Conservation (phyloP, 2,113 vertebrate species). For the Phaethornis superciliosus region DNA sequence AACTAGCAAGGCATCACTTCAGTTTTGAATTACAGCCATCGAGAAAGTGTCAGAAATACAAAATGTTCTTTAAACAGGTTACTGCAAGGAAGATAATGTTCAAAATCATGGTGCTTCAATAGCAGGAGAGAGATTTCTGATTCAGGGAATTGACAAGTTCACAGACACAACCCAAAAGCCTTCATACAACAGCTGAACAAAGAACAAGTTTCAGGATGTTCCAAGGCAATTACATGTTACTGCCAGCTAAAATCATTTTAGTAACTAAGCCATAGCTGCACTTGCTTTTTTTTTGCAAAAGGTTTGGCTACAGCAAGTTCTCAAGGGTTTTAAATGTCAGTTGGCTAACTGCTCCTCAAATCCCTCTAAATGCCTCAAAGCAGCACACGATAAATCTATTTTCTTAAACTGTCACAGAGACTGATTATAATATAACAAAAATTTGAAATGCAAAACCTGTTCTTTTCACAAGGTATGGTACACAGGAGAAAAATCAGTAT, state of each 20-base stretch:
- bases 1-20: not conserved
- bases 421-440: not conserved
- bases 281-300: slow-evolving; percentile 9
- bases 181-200: not conserved
- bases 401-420: not conserved
- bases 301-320: slow-evolving; percentile 15
- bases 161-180: not conserved
- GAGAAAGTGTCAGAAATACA: not conserved
- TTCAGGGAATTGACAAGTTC: not conserved
- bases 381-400: not conserved
- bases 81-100: fast-evolving
- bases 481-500: not conserved
- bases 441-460: not conserved
- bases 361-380: slow-evolving; percentile 10
- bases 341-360: slow-evolving; percentile 28
- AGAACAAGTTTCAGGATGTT: not conserved
- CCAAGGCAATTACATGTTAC: not conserved
- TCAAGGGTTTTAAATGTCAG: slow-evolving; percentile 43
- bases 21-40: not conserved
- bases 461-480: not conserved
- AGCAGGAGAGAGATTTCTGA: not conserved
- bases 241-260: not conserved
- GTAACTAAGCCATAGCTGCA: not conserved
- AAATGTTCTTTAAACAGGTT: fast-evolving
- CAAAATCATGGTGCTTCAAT: not conserved